Conservation (phyloP, 2,797 vertebrate genomes). For the Apodemus agrarius region DNA sequence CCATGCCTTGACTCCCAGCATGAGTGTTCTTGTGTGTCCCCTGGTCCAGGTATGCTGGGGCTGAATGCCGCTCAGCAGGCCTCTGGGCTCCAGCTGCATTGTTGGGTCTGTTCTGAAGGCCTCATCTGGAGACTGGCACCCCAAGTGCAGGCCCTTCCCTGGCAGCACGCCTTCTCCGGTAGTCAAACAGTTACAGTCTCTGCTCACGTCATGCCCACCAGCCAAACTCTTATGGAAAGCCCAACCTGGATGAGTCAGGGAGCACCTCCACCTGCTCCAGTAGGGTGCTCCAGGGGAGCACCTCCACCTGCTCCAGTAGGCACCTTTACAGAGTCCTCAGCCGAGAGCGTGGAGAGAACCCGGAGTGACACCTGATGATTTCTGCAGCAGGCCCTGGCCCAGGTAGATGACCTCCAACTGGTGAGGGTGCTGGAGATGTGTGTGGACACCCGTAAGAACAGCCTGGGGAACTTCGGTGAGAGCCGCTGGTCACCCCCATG, state of each 20-base stretch:
- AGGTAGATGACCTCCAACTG: slow-evolving; percentile 88
- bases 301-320: neutral
- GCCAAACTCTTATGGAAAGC: neutral
- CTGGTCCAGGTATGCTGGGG: neutral
- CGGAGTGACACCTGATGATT: neutral
- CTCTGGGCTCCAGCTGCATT: neutral
- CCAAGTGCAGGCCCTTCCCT: neutral
- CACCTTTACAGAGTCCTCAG: neutral
- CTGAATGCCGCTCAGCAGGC: neutral
- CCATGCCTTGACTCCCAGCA: neutral
- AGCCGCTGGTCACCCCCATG: slow-evolving; percentile 1
- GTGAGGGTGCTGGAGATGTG: slow-evolving; percentile 91
- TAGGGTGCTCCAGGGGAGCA: neutral
- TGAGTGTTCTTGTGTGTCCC: neutral
- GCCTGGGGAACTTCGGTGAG: slow-evolving; percentile 96
- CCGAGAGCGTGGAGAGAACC: neutral
- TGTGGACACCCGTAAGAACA: slow-evolving; percentile 91
- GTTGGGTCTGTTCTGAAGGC: neutral
- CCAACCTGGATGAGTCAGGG: neutral
- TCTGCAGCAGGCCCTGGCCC: slow-evolving; percentile 90
- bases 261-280: neutral
- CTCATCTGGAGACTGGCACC: neutral
- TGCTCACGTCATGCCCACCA: neutral
- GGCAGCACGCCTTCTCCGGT: neutral
- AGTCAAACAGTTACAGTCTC: neutral